phyloP scores from a whole-genome alignment of 2,113 vertebrate genomes.

The Larimichthys crocea region DNA sequence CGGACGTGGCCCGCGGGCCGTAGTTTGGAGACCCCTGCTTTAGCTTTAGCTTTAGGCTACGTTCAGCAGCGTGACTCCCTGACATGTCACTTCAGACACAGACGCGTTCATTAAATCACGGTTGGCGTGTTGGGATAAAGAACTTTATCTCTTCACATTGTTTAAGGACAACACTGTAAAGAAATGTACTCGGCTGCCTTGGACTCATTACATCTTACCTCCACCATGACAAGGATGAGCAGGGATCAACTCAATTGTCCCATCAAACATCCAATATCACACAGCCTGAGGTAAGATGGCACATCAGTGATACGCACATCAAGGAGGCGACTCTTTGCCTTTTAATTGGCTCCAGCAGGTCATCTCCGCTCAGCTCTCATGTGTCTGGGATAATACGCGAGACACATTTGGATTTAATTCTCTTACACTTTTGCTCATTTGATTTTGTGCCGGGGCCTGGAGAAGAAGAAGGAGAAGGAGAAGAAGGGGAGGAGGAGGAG shows the following conservation, averaged over 20 bases:
- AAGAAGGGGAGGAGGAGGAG: background rate
- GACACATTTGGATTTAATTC: constrained; percentile 70
- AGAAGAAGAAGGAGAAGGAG: constrained; percentile 23
- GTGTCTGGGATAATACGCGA: constrained; percentile 55
- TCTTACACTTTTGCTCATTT: constrained; percentile 62
- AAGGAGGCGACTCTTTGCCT: constrained; percentile 44
- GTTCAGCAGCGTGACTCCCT: too few species aligned
- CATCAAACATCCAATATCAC: constrained; percentile 68
- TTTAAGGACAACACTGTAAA: background rate
- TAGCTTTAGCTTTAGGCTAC: too few species aligned
- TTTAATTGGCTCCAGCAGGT: constrained; percentile 79
- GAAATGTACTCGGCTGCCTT: background rate
- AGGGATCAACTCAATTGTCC: constrained; percentile 53
- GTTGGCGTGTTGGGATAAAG: too few species aligned
- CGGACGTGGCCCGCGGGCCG: too few species aligned
- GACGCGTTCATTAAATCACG: background rate
- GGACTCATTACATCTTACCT: constrained; percentile 43
- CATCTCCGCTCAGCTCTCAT: constrained; percentile 49
- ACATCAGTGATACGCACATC: constrained; percentile 59
- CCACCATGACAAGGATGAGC: constrained; percentile 33
- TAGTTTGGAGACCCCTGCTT: too few species aligned
- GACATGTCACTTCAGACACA: too few species aligned
- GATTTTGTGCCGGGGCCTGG: constrained; percentile 33
- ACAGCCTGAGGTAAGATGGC: constrained; percentile 51
- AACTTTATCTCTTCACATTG: background rate